Conservation (phyloP, 1,140 invertebrate genomes). For the Cardiocondyla obscurior region DNA sequence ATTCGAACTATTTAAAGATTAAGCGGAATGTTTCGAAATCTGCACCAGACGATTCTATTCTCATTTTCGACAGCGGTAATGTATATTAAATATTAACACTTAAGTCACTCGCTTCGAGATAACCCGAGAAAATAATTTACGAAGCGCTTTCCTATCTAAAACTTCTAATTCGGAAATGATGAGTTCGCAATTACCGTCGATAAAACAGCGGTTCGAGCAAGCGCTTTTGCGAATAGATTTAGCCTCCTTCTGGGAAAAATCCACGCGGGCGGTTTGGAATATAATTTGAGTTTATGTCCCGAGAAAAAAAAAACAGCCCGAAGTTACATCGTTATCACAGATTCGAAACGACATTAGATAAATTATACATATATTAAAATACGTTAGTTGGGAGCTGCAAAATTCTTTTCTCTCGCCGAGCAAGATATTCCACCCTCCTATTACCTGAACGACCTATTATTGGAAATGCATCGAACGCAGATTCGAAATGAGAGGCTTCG, state of each 20-base stretch:
- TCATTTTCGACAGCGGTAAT: background rate
- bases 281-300: slow-evolving; percentile 28
- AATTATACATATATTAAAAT: too few relatives aligned
- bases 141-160: background rate
- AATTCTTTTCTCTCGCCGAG: background rate
- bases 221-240: background rate
- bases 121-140: slow-evolving; percentile 6
- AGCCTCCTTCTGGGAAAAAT: slow-evolving; percentile 11
- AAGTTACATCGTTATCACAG: slow-evolving; percentile 48
- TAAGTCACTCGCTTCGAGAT: background rate
- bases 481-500: background rate
- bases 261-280: background rate
- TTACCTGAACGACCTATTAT: slow-evolving; percentile 13
- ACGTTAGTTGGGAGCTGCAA: background rate
- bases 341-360: slow-evolving; percentile 36
- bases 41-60: background rate
- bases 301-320: background rate
- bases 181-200: background rate
- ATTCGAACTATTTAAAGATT: background rate
- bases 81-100: background rate
- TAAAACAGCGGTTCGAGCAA: background rate
- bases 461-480: background rate
- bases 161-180: slow-evolving; percentile 6
- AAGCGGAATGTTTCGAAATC: background rate
- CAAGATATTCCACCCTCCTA: background rate